Base-by-base conservation (phyloP, 2,888 invertebrate species). In the Aquatica leii region DNA sequence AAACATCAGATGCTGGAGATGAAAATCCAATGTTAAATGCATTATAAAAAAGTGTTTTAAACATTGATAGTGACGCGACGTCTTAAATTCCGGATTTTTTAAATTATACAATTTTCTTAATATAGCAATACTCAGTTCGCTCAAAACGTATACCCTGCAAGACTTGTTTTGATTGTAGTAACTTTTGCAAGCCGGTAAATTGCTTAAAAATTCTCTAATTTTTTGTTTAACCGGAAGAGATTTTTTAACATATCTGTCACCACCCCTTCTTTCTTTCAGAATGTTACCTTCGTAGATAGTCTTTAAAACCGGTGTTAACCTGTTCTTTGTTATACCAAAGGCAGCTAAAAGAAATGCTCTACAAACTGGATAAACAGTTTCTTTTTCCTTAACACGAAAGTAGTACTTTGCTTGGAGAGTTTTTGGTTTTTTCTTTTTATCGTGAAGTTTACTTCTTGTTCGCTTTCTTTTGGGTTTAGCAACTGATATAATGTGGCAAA, bases 21-120 rank as follows among this genome's bases (percentile, higher is more conserved):
- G 54, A 46, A 54, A 60, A 54, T 17, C 48, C 37, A 40, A 59
- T 59, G 24, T 52, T 59, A 50, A 58, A 50, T 58, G 49, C 50
- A 21, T 50, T 24, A 35, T 58, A 58, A 37, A 58, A 58, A 34
- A 59, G 1, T 17, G 15, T 52, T 51, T 51, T 51, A 41, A 59
- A 59, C 51, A 52, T 52, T 18, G 59, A 51, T 11, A 51, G 11
- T 18, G 52, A 59, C 1, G 43, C 15, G n/a, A n/a, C n/a, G n/a
- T n/a, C 1, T 50, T 21, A 17, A 24, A 21, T 2, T 40, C 21
- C 12, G 59, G 34, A 43, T 59, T 51, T 51, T 51, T 51, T 37
- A 21, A 18, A 21, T 51, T 37, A 46, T 6, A 4, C 46, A 46
- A 6, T 46, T 18, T n/a, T n/a, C n/a, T n/a, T n/a, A n/a, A n/a